These are phyloP conservation scores for Fundulus diaphanus DNA, from an alignment of 2,797 vertebrate genomes.

Conservation along the genomic window DNA sequence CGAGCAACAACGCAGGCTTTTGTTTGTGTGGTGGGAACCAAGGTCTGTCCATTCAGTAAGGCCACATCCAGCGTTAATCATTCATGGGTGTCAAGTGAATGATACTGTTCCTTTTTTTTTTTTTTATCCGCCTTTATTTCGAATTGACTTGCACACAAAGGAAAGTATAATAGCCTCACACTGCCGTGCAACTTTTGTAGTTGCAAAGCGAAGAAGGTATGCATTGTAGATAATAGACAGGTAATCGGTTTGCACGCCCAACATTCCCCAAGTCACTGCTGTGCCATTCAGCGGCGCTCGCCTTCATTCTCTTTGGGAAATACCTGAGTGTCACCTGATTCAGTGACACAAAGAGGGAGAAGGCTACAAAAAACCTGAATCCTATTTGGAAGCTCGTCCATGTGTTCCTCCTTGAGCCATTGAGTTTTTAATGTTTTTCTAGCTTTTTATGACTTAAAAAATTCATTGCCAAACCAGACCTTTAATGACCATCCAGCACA, in stretches of 20 bases:
- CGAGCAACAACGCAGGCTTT: constrained; percentile 71
- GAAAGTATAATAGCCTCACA: constrained; percentile 11
- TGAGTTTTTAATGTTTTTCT: constrained; percentile 18
- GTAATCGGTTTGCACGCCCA: constrained; percentile 55
- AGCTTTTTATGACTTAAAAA: constrained; percentile 53
- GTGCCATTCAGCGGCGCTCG: constrained; percentile 44
- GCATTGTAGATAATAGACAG: constrained; percentile 55
- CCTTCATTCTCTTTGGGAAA: constrained; percentile 51
- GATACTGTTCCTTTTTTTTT: constrained; percentile 29
- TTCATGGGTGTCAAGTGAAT: constrained; percentile 31
- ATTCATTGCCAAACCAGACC: constrained; percentile 14
- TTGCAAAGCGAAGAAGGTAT: constrained; percentile 56
- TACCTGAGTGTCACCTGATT: constrained; percentile 61
- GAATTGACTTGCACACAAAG: neutral
- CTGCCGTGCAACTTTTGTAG: constrained; percentile 29
- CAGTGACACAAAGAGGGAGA: constrained; percentile 50
- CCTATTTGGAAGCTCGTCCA: constrained; percentile 43
- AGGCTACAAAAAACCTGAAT: constrained; percentile 53
- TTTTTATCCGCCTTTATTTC: neutral
- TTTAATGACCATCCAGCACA: constrained; percentile 35
- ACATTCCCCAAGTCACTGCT: constrained; percentile 49
- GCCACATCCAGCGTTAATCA: constrained; percentile 51
- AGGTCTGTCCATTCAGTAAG: constrained; percentile 56
- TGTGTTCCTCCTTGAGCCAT: constrained; percentile 24
- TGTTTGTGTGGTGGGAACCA: constrained; percentile 72